These are phyloP conservation scores for Mimas tiliae DNA, from an alignment of 2,888 invertebrate species.

Conservation along the genomic window DNA sequence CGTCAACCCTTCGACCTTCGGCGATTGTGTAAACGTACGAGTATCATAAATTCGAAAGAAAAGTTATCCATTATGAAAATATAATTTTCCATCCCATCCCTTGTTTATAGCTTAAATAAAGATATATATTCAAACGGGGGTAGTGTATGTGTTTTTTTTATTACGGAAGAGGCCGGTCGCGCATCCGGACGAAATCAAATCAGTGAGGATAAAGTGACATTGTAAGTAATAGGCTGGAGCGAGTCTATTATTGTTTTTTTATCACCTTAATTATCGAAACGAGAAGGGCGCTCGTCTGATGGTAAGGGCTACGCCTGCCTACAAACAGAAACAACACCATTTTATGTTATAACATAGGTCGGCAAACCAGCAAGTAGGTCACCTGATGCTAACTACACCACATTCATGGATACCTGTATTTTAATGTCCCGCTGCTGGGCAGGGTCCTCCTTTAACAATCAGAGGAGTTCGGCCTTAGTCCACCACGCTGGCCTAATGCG, in stretches of 20 bases:
- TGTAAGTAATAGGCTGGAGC: neutral
- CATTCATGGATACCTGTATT: too few species aligned
- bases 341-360: too few species aligned
- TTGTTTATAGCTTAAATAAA: slow-evolving; percentile 37
- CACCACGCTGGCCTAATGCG: too few species aligned
- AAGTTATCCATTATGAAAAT: slow-evolving; percentile 3
- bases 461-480: too few species aligned
- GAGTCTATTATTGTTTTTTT: neutral
- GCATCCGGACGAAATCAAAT: slow-evolving; percentile 40
- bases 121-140: slow-evolving; percentile 42
- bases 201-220: slow-evolving; percentile 30
- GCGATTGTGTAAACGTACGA: neutral
- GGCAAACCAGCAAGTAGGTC: too few species aligned
- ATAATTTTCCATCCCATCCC: slow-evolving; percentile 32
- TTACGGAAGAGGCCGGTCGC: slow-evolving; percentile 36
- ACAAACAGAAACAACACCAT: too few species aligned
- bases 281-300: too few species aligned
- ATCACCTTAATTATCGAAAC: too few species aligned
- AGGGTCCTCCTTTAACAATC: too few species aligned
- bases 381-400: too few species aligned
- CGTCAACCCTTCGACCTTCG: neutral
- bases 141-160: slow-evolving; percentile 39
- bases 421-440: too few species aligned
- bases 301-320: too few species aligned
- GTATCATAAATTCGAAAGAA: neutral